Conservation (phyloP, 2,113 vertebrate genomes). For the Pundamilia nyererei region DNA sequence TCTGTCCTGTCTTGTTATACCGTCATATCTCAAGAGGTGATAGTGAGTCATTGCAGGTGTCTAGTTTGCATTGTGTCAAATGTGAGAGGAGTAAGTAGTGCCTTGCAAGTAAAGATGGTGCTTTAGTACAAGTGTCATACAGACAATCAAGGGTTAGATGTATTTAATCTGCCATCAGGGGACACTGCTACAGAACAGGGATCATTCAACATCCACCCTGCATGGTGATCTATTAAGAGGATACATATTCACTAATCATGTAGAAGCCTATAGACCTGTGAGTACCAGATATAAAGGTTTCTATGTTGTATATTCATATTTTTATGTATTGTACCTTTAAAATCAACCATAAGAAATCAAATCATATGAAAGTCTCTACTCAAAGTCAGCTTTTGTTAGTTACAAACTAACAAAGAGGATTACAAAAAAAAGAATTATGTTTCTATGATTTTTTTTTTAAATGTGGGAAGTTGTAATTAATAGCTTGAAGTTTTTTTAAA, state of each 20-base stretch:
- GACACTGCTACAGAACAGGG: not conserved
- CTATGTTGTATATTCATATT: not conserved
- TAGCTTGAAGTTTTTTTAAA: not conserved
- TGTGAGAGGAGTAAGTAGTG: not conserved
- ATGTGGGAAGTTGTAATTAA: not conserved
- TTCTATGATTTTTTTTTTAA: not conserved
- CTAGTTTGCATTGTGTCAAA: not conserved
- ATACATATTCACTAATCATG: not conserved
- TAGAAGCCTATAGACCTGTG: not conserved
- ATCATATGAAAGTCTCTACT: not conserved
- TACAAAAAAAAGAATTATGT: not conserved
- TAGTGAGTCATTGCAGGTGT: not conserved
- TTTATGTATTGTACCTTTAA: not conserved
- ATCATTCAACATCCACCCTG: not conserved
- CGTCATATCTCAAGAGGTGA: not conserved
- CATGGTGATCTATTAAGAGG: not conserved
- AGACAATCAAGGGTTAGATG: not conserved
- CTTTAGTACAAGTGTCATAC: not conserved
- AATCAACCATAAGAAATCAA: not conserved
- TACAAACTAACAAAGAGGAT: not conserved
- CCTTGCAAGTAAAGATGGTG: not conserved
- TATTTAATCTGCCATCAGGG: not conserved
- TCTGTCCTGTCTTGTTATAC: not conserved
- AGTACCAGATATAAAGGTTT: not conserved
- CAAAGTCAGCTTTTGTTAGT: not conserved